These are phyloP conservation scores for Drosophila tani DNA, from an alignment of 1,140 invertebrate genomes.

Conservation along the genomic window DNA sequence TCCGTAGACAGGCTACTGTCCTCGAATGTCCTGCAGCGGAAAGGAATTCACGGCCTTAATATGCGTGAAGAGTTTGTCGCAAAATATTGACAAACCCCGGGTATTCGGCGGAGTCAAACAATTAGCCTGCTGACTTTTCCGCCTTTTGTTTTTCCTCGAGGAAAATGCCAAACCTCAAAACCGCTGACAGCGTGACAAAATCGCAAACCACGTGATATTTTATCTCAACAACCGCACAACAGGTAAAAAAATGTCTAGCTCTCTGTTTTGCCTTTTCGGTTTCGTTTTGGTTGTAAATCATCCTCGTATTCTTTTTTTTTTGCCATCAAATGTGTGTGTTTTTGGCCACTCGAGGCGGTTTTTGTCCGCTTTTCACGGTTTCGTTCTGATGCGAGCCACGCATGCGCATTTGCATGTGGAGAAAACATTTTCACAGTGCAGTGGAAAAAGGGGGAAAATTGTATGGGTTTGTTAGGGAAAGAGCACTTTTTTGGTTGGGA, in stretches of 20 bases:
- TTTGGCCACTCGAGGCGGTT: slow-evolving; percentile 22
- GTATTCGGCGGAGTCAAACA: slow-evolving; percentile 43
- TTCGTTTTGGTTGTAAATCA: slow-evolving; percentile 45
- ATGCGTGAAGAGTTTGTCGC: slow-evolving; percentile 77
- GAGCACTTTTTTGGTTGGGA: neutral
- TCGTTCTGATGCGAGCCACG: slow-evolving; percentile 44
- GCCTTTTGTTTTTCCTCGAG: slow-evolving; percentile 19
- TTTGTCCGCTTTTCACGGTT: slow-evolving; percentile 20
- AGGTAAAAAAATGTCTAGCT: slow-evolving; percentile 6
- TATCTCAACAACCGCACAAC: slow-evolving; percentile 78
- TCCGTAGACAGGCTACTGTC: slow-evolving; percentile 40
- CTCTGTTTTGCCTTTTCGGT: slow-evolving; percentile 3
- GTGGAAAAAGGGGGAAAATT: slow-evolving; percentile 1
- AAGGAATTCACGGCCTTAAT: slow-evolving; percentile 38
- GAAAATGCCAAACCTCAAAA: slow-evolving; percentile 63
- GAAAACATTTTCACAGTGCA: slow-evolving; percentile 52
- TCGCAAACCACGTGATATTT: slow-evolving; percentile 84
- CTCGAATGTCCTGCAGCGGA: slow-evolving; percentile 13
- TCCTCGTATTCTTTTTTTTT: slow-evolving; percentile 12
- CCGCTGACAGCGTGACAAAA: slow-evolving; percentile 85
- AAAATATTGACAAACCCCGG: slow-evolving; percentile 82
- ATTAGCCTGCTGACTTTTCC: slow-evolving; percentile 59
- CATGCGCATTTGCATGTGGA: slow-evolving; percentile 74
- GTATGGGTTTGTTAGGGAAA: neutral
- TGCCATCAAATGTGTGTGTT: slow-evolving; percentile 1